A percentile compares a stretch with the other conserved stretches of the same genome.
phyloP scores from a whole-genome alignment of 2,888 invertebrate species.

The Caradrina kadenii region DNA sequence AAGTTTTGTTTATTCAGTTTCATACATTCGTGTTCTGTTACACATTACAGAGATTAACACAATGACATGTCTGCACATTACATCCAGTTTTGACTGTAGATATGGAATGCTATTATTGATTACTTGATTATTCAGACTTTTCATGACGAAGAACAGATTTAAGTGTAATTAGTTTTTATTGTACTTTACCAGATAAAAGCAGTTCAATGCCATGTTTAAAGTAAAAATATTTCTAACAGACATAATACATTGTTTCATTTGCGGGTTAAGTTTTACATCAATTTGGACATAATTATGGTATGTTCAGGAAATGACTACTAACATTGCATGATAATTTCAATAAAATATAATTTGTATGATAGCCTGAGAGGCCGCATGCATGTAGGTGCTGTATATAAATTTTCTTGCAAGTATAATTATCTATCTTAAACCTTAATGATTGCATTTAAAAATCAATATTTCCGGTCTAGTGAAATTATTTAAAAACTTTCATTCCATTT shows the following conservation, averaged over 20 bases:
- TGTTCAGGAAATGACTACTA: constrained; percentile 22
- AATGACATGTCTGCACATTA: constrained; percentile 39
- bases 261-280: not conserved
- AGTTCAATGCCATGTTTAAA: constrained; percentile 36
- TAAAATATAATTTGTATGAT: constrained; percentile 18
- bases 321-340: constrained; percentile 34
- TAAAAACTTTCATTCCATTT: constrained; percentile 48
- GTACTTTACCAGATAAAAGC: constrained; percentile 36
- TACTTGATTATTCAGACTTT: constrained; percentile 20
- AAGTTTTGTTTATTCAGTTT: constrained; percentile 78
- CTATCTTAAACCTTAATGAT: constrained; percentile 42
- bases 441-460: constrained; percentile 46
- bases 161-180: constrained; percentile 22
- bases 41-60: constrained; percentile 34
- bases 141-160: constrained; percentile 20
- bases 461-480: constrained; percentile 51
- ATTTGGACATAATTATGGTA: not conserved
- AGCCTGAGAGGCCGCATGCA: constrained; percentile 11
- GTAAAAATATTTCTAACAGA: constrained; percentile 35
- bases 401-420: constrained; percentile 33
- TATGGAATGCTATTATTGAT: constrained; percentile 49
- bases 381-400: constrained; percentile 24
- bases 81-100: constrained; percentile 30
- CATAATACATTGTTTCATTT: constrained; percentile 35
- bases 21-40: constrained; percentile 47